A percentile compares a stretch with the other conserved stretches of the same genome.
Evolutionary conservation across 1,140 invertebrate species (phyloP).

Genomic region (Drosophila burlai): DNA sequence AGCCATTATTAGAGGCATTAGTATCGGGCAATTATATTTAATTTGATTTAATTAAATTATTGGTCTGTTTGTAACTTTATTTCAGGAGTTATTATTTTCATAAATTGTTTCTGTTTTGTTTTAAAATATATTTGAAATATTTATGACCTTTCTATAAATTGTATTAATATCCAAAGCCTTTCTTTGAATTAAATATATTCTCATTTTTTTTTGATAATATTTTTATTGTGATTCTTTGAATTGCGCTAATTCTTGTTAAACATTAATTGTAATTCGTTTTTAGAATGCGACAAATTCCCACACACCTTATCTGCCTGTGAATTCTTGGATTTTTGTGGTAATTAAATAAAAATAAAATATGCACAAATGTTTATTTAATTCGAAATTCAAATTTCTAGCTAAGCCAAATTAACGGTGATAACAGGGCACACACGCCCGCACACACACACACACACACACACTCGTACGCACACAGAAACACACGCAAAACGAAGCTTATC

Average conservation of each 20-base stretch:
- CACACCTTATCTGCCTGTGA: background rate
- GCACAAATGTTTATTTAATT: constrained; percentile 5
- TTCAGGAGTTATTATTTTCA: background rate
- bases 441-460: background rate
- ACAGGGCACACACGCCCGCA: constrained; percentile 11
- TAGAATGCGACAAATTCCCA: background rate
- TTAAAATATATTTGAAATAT: too few relatives aligned
- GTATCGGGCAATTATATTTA: background rate
- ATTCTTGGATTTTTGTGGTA: background rate
- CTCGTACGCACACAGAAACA: background rate
- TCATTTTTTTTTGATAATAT: background rate
- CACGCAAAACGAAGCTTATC: constrained; percentile 30
- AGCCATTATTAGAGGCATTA: background rate
- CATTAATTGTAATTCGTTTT: background rate
- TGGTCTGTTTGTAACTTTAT: background rate
- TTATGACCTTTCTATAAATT: too few relatives aligned
- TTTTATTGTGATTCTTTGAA: too few relatives aligned
- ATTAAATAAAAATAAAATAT: constrained; percentile 1
- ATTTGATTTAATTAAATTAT: constrained; percentile 1
- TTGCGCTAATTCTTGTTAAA: background rate
- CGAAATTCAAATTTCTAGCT: constrained; percentile 17
- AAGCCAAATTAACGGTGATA: constrained; percentile 24
- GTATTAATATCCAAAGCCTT: too few relatives aligned
- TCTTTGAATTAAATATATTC: too few relatives aligned
- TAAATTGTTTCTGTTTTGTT: too few relatives aligned